Percentiles rank a stretch among this genome's conserved stretches.
phyloP scores from a whole-genome alignment of 2,797 vertebrate species.

The Buceros bicornis region DNA sequence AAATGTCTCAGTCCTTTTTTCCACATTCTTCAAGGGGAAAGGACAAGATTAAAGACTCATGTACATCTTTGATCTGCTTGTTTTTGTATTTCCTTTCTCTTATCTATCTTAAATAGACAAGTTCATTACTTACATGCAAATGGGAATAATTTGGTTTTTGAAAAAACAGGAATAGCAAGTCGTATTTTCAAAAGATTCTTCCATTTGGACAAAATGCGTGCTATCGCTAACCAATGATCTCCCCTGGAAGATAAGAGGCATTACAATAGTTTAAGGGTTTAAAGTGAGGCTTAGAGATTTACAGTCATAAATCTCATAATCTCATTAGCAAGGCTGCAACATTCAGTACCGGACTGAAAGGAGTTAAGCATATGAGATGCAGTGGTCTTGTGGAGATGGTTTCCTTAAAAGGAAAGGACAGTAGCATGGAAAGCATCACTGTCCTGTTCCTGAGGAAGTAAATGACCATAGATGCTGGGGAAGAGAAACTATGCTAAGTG shows the following conservation, averaged over 20 bases:
- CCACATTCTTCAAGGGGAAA: constrained; percentile 2
- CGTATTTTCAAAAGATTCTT: background rate
- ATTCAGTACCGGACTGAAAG: background rate
- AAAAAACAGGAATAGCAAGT: background rate
- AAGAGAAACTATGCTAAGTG: background rate
- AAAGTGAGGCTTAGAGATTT: constrained; percentile 33
- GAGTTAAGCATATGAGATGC: constrained; percentile 8
- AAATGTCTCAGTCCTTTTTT: constrained; percentile 23
- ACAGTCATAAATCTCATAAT: constrained; percentile 32
- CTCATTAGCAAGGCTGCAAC: constrained; percentile 10
- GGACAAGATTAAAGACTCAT: constrained; percentile 57
- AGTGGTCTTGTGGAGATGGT: background rate
- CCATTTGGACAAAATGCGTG: background rate
- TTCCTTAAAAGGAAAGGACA: background rate
- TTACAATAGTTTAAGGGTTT: constrained; percentile 31
- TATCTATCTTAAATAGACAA: constrained; percentile 10
- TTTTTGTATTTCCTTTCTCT: constrained; percentile 47
- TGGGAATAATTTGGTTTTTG: background rate
- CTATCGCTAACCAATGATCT: constrained; percentile 8
- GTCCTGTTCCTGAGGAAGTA: background rate
- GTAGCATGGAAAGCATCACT: background rate
- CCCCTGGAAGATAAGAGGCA: background rate
- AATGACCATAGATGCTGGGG: rapidly evolving
- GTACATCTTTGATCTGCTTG: constrained; percentile 54
- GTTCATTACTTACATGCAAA: constrained; percentile 1